Conservation (phyloP, 2,888 invertebrate genomes). For the Cheilosia pagana region DNA sequence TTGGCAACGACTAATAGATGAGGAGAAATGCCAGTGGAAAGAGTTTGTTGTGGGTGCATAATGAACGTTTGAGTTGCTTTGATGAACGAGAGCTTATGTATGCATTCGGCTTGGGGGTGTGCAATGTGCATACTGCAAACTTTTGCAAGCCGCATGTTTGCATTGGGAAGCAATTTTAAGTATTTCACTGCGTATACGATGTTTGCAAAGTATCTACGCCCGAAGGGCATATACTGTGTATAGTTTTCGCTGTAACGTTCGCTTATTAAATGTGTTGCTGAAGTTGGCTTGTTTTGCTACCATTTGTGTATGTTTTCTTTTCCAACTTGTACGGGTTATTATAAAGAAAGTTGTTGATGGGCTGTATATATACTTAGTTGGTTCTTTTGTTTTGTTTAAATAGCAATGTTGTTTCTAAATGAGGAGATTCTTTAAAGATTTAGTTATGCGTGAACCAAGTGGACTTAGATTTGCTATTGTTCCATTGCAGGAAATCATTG, state of each 20-base stretch:
- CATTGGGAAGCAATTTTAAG: slow-evolving; percentile 52
- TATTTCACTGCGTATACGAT: slow-evolving; percentile 28
- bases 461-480: no score
- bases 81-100: background rate
- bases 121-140: slow-evolving; percentile 13
- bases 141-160: slow-evolving; percentile 32
- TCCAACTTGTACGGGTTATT: background rate
- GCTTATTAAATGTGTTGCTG: slow-evolving; percentile 9
- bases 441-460: no score
- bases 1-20: slow-evolving; percentile 5
- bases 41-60: slow-evolving; percentile 40
- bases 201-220: slow-evolving; percentile 10
- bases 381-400: background rate
- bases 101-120: slow-evolving; percentile 28
- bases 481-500: no score
- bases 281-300: background rate
- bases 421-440: background rate
- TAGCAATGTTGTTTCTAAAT: background rate
- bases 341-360: background rate
- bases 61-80: slow-evolving; percentile 18
- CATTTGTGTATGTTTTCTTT: slow-evolving; percentile 3
- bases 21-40: slow-evolving; percentile 8
- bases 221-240: slow-evolving; percentile 8
- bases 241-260: background rate
- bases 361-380: background rate